These are phyloP conservation scores for Xiphydria camelus DNA, from an alignment of 2,888 invertebrate species.

Conservation along the genomic window DNA sequence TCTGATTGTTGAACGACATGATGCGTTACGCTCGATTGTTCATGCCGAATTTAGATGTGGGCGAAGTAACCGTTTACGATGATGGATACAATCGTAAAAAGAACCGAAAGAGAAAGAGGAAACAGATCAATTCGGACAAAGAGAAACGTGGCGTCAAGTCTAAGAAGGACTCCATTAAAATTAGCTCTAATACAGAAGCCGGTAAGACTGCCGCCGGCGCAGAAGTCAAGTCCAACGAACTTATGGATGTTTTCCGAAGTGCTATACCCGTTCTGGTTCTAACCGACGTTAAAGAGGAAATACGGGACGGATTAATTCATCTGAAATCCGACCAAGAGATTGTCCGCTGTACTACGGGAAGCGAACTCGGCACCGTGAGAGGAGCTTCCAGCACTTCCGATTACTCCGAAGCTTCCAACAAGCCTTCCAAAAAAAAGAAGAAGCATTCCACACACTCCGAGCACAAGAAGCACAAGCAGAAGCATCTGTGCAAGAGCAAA, in stretches of 20 bases:
- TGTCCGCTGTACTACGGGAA: constrained; percentile 31
- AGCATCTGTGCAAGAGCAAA: constrained; percentile 45
- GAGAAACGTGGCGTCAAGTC: constrained; percentile 33
- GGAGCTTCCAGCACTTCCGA: constrained; percentile 39
- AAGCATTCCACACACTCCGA: constrained; percentile 40
- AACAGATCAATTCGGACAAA: constrained; percentile 27
- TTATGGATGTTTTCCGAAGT: constrained; percentile 26
- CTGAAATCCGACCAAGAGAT: constrained; percentile 14
- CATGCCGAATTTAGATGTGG: constrained; percentile 56
- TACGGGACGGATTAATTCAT: constrained; percentile 16
- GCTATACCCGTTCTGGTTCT: constrained; percentile 29
- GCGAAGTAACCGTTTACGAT: constrained; percentile 61
- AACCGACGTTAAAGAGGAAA: constrained; percentile 25
- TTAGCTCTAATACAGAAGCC: constrained; percentile 8
- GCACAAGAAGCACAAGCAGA: constrained; percentile 39
- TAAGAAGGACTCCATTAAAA: constrained; percentile 30
- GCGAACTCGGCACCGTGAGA: constrained; percentile 41
- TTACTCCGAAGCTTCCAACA: constrained; percentile 18
- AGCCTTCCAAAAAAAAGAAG: constrained; percentile 40
- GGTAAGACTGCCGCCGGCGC: constrained; percentile 2
- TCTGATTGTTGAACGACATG: neutral
- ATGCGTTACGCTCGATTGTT: neutral
- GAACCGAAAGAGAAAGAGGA: constrained; percentile 55
- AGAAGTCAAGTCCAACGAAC: constrained; percentile 17
- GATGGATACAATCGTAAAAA: constrained; percentile 61